Conservation (phyloP, 2,797 vertebrate genomes). For the Liparis tanakae region DNA sequence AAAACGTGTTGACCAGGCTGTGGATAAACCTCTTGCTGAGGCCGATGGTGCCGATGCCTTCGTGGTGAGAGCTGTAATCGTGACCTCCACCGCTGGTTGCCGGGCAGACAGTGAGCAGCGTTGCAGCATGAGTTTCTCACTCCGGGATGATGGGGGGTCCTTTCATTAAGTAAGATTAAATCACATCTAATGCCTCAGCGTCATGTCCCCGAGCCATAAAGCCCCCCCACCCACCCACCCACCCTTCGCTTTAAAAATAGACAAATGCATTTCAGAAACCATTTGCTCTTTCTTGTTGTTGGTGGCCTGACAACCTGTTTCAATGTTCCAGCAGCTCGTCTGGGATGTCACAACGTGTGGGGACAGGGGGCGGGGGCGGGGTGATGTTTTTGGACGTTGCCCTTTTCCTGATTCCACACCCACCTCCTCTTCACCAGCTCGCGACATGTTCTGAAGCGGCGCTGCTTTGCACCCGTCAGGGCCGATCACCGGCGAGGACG, state of each 20-base stretch:
- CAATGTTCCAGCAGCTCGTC: slow-evolving; percentile 60
- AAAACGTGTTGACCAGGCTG: slow-evolving; percentile 21
- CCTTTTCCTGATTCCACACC: slow-evolving; percentile 85
- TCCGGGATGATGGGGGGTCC: slow-evolving; percentile 21
- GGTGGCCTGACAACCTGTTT: slow-evolving; percentile 77
- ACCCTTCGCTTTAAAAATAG: slow-evolving; percentile 73
- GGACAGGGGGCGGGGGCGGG: slow-evolving; percentile 41
- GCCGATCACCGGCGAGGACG: slow-evolving; percentile 56
- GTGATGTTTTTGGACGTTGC: slow-evolving; percentile 79
- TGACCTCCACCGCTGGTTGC: slow-evolving; percentile 67
- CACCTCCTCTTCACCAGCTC: slow-evolving; percentile 87
- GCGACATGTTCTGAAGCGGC: slow-evolving; percentile 80
- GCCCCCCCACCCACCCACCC: not conserved
- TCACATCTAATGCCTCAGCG: slow-evolving; percentile 73
- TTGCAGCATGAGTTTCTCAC: slow-evolving; percentile 52
- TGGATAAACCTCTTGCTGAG: slow-evolving; percentile 23
- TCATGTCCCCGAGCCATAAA: slow-evolving; percentile 67
- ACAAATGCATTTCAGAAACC: slow-evolving; percentile 74
- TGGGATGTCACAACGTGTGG: slow-evolving; percentile 68
- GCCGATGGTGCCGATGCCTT: slow-evolving; percentile 29
- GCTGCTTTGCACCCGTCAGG: slow-evolving; percentile 78
- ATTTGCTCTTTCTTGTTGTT: slow-evolving; percentile 71
- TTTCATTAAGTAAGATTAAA: slow-evolving; percentile 83
- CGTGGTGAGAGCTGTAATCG: slow-evolving; percentile 42
- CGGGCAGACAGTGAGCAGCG: slow-evolving; percentile 41